These are phyloP conservation scores for Drosophila teissieri DNA, from an alignment of 1,140 invertebrate species.

Conservation along the genomic window DNA sequence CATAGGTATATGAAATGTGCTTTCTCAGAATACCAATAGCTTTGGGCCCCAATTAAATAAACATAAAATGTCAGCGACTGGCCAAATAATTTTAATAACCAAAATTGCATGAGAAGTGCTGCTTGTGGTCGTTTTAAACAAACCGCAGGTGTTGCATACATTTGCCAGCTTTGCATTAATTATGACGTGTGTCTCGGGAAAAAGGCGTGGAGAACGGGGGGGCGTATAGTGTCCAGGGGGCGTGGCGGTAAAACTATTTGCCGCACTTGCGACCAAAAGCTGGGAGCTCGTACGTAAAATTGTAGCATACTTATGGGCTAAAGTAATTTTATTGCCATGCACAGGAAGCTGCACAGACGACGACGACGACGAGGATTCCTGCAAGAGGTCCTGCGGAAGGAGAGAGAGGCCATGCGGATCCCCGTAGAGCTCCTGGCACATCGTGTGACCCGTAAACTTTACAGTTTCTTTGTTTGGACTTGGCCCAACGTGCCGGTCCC, in stretches of 20 bases:
- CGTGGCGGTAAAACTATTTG: conserved; percentile 72
- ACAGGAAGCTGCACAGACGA: conserved; percentile 69
- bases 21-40: background rate
- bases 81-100: conserved; percentile 63
- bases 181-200: conserved; percentile 67
- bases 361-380: conserved; percentile 55
- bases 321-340: conserved; percentile 78
- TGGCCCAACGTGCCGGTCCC: conserved; percentile 39
- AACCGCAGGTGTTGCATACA: conserved; percentile 85
- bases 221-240: conserved; percentile 7
- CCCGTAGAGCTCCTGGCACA: conserved; percentile 46
- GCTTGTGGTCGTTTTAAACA: conserved; percentile 84
- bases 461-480: conserved; percentile 80
- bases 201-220: conserved; percentile 6
- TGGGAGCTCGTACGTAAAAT: conserved; percentile 52
- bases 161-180: conserved; percentile 85
- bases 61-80: conserved; percentile 74
- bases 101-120: conserved; percentile 46
- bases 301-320: conserved; percentile 74
- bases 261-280: conserved; percentile 70
- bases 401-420: background rate
- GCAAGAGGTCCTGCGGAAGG: conserved; percentile 30
- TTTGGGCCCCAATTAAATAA: conserved; percentile 64
- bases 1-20: background rate
- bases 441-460: conserved; percentile 79